These are phyloP conservation scores for Oreotragus oreotragus DNA, from an alignment of 2,113 vertebrate species.

Conservation along the genomic window DNA sequence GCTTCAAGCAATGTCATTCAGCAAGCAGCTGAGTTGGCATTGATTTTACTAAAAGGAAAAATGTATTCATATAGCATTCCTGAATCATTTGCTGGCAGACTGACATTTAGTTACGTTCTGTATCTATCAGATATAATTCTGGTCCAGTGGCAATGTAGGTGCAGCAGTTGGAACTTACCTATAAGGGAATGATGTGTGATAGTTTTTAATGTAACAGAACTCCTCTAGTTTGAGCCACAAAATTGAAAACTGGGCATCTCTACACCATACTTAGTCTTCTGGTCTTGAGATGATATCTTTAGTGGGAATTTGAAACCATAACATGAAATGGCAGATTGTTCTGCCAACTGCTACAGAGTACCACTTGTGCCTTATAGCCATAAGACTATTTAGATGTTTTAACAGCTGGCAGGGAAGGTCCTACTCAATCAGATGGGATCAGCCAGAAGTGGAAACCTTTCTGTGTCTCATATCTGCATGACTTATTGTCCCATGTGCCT, in stretches of 20 bases:
- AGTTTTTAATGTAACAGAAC: not conserved
- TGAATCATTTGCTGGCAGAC: not conserved
- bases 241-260: not conserved
- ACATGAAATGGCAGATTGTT: not conserved
- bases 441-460: not conserved
- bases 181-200: not conserved
- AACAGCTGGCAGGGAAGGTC: not conserved
- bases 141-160: not conserved
- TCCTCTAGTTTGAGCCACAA: not conserved
- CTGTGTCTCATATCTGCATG: fast-evolving
- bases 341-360: not conserved
- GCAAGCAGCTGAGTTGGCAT: not conserved
- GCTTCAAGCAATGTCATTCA: slow-evolving; percentile 12
- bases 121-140: not conserved
- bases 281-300: not conserved
- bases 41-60: slow-evolving; percentile 56
- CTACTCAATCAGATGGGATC: not conserved
- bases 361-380: too few relatives aligned
- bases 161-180: not conserved
- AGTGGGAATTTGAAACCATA: not conserved
- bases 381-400: not conserved
- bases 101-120: not conserved
- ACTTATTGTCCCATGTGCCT: fast-evolving
- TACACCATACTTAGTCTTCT: not conserved
- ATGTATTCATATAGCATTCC: not conserved